Base-by-base conservation (phyloP, 2,113 vertebrate species). In the Phocoena phocoena region DNA sequence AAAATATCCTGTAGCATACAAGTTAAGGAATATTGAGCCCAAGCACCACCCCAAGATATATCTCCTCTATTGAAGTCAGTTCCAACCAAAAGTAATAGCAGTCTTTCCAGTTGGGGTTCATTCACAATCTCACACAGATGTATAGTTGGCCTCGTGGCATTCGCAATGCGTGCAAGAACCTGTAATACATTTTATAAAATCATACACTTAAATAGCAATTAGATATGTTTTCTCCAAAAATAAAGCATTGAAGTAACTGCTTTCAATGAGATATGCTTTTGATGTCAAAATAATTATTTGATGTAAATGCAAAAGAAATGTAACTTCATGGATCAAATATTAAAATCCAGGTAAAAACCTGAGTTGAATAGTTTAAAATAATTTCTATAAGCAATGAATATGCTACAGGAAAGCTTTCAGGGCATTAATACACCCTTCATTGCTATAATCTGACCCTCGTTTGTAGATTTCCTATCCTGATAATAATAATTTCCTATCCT, bases 1-100 rank as follows among this genome's bases (percentile, higher is more conserved):
- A 99, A 98, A 97, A 99, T 99, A 98, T 99, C 99, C 98, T 99
- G 99, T 13, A 99, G 98, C 99, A 99, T 99, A 93, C 99, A 99
- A 15, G 99, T 99, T 97, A 99, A 99, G 67, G 99, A 99, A 98
- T 99, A 99, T 74, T 99, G 99, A 88, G 99, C 99, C 99, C 99
- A 99, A 41, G 99, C 99, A 55, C 99, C 99, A 23, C 99, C 99
- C 99, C 99, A 99, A 77, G 99, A 99, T 98, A 99, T 99, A 98
- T 99, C 99, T 92, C 99, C 99, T 83, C 99, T 99, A 97, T 99
- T 99, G 88, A 99, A 99, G 98, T 99, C 99, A 1, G 99, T 99
- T 93, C 99, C 99, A 96, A 99, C 99, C 0, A 99, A 98, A 71
- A 99, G 99, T 11, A 99, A 98, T 25, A 99, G 98, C 15, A 99